Conservation (phyloP, 2,113 vertebrate genomes). For the Apodemus sylvaticus region DNA sequence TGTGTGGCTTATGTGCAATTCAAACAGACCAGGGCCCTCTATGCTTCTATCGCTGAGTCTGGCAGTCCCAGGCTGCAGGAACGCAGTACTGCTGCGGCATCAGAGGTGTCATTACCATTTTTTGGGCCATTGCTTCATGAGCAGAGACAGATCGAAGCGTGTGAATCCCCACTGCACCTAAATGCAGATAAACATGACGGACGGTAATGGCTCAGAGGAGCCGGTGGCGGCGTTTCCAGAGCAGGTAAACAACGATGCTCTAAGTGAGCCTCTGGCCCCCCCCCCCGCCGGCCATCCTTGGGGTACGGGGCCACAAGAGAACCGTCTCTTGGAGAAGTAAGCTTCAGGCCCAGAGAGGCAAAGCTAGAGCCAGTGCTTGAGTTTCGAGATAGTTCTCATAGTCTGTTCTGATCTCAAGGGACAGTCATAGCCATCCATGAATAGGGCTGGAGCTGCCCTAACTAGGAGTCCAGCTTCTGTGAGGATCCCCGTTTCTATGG, state of each 20-base stretch:
- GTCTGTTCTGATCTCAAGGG: background rate
- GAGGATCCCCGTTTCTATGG: background rate
- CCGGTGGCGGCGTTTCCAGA: constrained; percentile 13
- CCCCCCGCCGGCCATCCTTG: background rate
- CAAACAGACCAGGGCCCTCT: background rate
- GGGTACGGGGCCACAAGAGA: background rate
- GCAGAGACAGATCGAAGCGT: constrained; percentile 72
- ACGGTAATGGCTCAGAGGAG: constrained; percentile 65
- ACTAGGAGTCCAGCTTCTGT: background rate
- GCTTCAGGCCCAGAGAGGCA: background rate
- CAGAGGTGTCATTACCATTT: constrained; percentile 79
- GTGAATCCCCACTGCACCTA: constrained; percentile 71
- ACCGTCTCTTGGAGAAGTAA: background rate
- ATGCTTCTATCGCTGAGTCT: background rate
- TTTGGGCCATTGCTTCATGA: constrained; percentile 80
- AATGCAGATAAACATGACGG: constrained; percentile 76
- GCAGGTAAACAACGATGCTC: constrained; percentile 53
- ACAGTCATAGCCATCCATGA: background rate
- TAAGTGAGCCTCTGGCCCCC: constrained; percentile 14
- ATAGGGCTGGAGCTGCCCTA: background rate
- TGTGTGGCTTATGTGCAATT: background rate
- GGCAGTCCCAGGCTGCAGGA: background rate
- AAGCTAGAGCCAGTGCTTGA: background rate
- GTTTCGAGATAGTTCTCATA: background rate
- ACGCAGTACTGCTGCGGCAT: background rate